Conservation (phyloP, 2,113 vertebrate genomes). For the Rhea pennata region DNA sequence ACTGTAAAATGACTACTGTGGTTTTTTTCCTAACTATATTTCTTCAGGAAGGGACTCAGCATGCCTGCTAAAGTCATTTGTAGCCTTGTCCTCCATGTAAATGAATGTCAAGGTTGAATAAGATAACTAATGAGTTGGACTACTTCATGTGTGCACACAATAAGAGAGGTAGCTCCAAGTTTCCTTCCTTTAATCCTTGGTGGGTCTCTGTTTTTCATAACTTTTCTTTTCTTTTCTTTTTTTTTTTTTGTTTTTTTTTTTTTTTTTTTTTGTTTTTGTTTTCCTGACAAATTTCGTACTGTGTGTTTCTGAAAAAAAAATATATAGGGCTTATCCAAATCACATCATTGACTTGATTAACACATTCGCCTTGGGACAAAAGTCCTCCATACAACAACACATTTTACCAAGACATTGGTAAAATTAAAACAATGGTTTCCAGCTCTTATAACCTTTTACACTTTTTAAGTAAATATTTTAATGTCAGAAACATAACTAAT, state of each 20-base stretch:
- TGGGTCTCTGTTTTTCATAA: slow-evolving; percentile 4
- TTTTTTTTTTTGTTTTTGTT: neutral
- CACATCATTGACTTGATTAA: neutral
- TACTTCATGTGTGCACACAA: slow-evolving; percentile 16
- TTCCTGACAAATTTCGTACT: neutral
- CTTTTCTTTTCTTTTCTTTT: neutral
- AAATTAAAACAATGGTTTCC: slow-evolving; percentile 10
- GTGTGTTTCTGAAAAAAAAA: slow-evolving; percentile 37
- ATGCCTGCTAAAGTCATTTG: slow-evolving; percentile 51
- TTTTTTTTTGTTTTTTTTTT: no score
- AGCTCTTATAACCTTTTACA: slow-evolving; percentile 25
- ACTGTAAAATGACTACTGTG: slow-evolving; percentile 4
- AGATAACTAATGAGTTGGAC: slow-evolving; percentile 64
- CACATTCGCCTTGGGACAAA: slow-evolving; percentile 25
- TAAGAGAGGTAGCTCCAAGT: slow-evolving; percentile 43
- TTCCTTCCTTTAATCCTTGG: slow-evolving; percentile 53
- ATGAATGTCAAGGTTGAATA: slow-evolving; percentile 53
- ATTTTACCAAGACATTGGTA: neutral
- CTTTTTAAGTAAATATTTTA: slow-evolving; percentile 42
- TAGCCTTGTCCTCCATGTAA: slow-evolving; percentile 22
- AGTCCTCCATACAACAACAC: neutral
- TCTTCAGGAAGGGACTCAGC: neutral
- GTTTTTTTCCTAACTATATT: slow-evolving; percentile 4
- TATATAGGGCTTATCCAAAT: slow-evolving; percentile 26
- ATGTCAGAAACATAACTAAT: slow-evolving; percentile 34